Percentiles rank a stretch among this genome's conserved stretches.
Evolutionary conservation across 2,888 invertebrate species (phyloP).

Genomic region (Bombylius discolor): DNA sequence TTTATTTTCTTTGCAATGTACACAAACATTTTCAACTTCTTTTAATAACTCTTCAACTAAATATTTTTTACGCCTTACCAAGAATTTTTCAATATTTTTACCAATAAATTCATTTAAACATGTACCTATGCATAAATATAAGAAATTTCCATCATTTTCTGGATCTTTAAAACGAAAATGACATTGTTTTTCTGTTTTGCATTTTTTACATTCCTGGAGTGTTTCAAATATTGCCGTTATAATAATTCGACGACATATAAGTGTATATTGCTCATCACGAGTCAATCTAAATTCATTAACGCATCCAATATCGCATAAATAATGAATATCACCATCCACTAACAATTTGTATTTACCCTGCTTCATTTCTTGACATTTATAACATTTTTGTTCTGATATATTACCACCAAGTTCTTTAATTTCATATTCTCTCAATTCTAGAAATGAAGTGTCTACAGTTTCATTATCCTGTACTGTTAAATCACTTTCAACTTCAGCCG

Average conservation of each 20-base stretch:
- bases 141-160: conserved; percentile 39
- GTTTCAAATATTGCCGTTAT: conserved; percentile 29
- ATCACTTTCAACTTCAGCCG: conserved; percentile 37
- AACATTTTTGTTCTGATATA: conserved; percentile 32
- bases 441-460: conserved; percentile 16
- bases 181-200: conserved; percentile 25
- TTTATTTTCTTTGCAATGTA: conserved; percentile 40
- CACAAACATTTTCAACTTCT: conserved; percentile 30
- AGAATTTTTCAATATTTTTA: conserved; percentile 42
- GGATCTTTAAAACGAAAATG: conserved; percentile 30
- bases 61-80: conserved; percentile 41
- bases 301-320: conserved; percentile 41
- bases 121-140: conserved; percentile 40
- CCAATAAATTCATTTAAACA: conserved; percentile 44
- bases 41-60: conserved; percentile 36
- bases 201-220: conserved; percentile 25
- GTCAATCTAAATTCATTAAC: conserved; percentile 35
- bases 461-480: conserved; percentile 25
- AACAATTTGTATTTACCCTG: conserved; percentile 33
- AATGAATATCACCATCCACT: conserved; percentile 28
- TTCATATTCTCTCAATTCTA: conserved; percentile 27
- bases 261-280: conserved; percentile 13
- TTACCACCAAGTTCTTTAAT: conserved; percentile 36
- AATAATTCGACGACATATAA: conserved; percentile 25
- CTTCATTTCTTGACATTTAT: conserved; percentile 35